Evolutionary conservation across 53 echinoderm and acorn worm genomes (phyloP).

Genomic region (Temnopleurus reevesii): DNA sequence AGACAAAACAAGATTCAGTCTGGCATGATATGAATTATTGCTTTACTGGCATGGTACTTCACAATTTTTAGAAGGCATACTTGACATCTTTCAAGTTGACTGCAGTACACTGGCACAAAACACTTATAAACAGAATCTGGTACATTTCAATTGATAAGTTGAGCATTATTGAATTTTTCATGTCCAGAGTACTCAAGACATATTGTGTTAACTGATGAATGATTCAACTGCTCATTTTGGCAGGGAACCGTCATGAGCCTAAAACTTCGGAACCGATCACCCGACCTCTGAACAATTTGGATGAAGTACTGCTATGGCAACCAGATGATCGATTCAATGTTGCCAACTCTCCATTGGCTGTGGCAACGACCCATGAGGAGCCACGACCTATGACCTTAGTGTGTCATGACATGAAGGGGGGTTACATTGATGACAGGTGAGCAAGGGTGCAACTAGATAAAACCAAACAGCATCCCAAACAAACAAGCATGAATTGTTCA

Average conservation of each 20-base stretch:
- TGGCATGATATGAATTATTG: no score
- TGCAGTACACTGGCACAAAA: no score
- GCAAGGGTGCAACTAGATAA: no score
- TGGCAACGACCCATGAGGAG: constrained; percentile 49
- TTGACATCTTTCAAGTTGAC: no score
- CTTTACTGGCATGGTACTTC: no score
- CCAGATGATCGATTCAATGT: constrained; percentile 84
- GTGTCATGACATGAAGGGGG: constrained; percentile 98
- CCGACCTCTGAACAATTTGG: constrained; percentile 79
- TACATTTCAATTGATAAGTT: no score
- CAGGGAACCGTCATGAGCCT: constrained; percentile 77
- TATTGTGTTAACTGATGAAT: neutral
- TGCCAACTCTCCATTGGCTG: constrained; percentile 64
- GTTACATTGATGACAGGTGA: constrained; percentile 92
- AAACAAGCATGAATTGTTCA: neutral
- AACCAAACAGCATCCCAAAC: no score
- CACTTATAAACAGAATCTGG: no score
- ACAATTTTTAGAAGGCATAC: no score
- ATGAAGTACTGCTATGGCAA: constrained; percentile 87
- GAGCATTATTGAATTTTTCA: no score
- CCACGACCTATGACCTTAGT: constrained; percentile 82
- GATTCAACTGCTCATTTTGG: neutral
- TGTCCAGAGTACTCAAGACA: no score
- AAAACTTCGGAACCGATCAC: constrained; percentile 90
- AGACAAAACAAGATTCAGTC: no score